Percentiles rank a stretch among this genome's conserved stretches.
Conservation (phyloP, 2,113 vertebrate species). For the Myotis brandtii region DNA sequence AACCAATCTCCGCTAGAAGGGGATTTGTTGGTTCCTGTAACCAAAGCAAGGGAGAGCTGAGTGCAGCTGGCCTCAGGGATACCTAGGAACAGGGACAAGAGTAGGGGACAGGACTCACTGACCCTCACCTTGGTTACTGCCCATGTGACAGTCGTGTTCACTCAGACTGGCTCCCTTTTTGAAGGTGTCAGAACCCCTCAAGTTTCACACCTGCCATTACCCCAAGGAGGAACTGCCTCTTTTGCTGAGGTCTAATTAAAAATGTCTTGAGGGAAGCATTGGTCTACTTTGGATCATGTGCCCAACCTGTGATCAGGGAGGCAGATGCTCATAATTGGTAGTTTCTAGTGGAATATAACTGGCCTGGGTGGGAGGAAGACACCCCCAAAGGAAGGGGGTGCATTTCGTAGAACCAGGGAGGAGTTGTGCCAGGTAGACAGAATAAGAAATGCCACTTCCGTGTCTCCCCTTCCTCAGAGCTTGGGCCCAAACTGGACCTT, state of each 20-base stretch:
- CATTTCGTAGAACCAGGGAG: neutral
- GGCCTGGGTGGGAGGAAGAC: neutral
- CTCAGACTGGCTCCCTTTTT: neutral
- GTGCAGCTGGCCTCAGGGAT: neutral
- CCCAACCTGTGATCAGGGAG: neutral
- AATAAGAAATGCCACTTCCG: neutral
- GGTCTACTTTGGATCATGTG: too few species aligned
- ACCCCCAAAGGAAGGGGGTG: neutral
- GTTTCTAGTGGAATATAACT: neutral
- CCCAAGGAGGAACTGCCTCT: neutral
- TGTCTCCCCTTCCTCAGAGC: neutral
- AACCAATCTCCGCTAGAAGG: neutral
- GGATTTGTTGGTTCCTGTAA: constrained; percentile 2
- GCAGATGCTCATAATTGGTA: neutral
- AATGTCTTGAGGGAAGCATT: neutral
- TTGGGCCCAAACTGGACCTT: neutral
- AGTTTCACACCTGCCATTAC: neutral
- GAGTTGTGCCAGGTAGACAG: neutral
- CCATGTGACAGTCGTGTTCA: neutral
- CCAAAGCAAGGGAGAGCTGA: neutral
- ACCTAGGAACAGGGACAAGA: neutral
- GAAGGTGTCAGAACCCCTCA: neutral
- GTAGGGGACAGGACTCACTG: neutral
- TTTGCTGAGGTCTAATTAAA: neutral
- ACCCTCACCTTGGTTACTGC: neutral